A percentile compares a stretch with the other conserved stretches of the same genome.
Conservation (phyloP, 2,113 vertebrate genomes). For the Mola mola region DNA sequence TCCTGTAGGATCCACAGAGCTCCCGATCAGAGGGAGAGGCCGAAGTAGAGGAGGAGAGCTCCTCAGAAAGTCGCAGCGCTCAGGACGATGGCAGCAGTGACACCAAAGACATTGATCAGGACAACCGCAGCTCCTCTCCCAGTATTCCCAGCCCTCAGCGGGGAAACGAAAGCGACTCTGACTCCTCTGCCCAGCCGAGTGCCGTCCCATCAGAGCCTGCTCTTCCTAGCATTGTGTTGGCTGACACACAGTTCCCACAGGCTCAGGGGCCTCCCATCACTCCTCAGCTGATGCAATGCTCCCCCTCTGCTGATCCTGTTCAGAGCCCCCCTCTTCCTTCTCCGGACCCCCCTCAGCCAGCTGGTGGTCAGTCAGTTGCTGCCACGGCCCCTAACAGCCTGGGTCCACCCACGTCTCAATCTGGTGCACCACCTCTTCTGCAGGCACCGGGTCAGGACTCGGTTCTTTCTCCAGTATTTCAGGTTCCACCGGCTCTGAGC, state of each 20-base stretch:
- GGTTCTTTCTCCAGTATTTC: constrained; percentile 54
- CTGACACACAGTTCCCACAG: constrained; percentile 60
- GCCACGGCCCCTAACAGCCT: constrained; percentile 26
- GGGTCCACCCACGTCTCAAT: constrained; percentile 29
- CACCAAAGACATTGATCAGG: constrained; percentile 98
- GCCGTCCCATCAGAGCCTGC: constrained; percentile 82
- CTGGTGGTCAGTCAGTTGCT: constrained; percentile 33
- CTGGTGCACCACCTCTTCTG: constrained; percentile 47
- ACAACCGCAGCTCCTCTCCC: constrained; percentile 98
- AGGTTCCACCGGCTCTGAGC: constrained; percentile 59
- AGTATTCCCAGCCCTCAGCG: constrained; percentile 96
- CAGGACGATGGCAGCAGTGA: constrained; percentile 97
- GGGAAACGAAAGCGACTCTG: constrained; percentile 97
- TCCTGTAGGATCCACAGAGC: constrained; percentile 87
- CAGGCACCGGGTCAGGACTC: constrained; percentile 52
- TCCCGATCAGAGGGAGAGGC: constrained; percentile 87
- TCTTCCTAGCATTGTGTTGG: constrained; percentile 56
- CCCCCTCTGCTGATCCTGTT: constrained; percentile 55
- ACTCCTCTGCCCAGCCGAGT: constrained; percentile 92
- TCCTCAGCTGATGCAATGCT: constrained; percentile 45
- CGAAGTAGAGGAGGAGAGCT: constrained; percentile 88
- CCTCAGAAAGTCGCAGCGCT: constrained; percentile 94
- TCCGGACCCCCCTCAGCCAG: constrained; percentile 49
- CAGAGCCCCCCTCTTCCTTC: constrained; percentile 71
- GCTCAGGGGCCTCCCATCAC: constrained; percentile 44